Conservation (phyloP, 2,797 vertebrate genomes). For the Pyrocephalus nanus region DNA sequence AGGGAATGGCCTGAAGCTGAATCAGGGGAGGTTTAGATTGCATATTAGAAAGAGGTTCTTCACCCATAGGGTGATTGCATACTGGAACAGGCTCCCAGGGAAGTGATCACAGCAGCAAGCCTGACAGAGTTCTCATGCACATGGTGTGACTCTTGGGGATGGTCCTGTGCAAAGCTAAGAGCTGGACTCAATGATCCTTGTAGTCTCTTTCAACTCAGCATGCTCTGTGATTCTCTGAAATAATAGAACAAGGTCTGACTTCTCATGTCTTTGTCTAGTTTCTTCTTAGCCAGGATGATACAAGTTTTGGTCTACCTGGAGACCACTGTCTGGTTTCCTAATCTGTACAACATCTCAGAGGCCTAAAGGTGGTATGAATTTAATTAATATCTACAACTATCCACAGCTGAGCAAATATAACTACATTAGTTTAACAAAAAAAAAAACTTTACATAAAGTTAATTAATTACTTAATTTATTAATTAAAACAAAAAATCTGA, state of each 20-base stretch:
- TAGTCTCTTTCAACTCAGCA: background rate
- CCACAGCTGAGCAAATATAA: background rate
- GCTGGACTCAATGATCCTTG: background rate
- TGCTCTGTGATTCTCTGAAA: background rate
- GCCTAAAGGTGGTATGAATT: background rate
- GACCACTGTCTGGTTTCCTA: background rate
- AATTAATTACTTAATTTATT: background rate
- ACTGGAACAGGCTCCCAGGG: too few species aligned
- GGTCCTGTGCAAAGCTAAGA: background rate
- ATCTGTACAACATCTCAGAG: background rate
- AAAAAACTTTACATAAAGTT: background rate
- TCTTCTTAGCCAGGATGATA: background rate
- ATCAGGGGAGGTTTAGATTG: too few species aligned
- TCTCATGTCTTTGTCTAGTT: accelerated
- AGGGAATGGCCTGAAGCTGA: too few species aligned
- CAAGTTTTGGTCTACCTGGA: background rate
- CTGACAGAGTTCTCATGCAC: too few species aligned
- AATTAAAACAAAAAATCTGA: background rate
- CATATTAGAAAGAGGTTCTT: too few species aligned
- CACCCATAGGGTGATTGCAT: too few species aligned
- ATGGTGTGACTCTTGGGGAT: background rate
- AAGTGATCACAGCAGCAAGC: too few species aligned
- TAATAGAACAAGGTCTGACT: background rate
- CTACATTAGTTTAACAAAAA: background rate
- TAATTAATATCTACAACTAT: background rate